Evolutionary conservation across 2,797 vertebrate species (phyloP).

Genomic region (Crenuchus spilurus): DNA sequence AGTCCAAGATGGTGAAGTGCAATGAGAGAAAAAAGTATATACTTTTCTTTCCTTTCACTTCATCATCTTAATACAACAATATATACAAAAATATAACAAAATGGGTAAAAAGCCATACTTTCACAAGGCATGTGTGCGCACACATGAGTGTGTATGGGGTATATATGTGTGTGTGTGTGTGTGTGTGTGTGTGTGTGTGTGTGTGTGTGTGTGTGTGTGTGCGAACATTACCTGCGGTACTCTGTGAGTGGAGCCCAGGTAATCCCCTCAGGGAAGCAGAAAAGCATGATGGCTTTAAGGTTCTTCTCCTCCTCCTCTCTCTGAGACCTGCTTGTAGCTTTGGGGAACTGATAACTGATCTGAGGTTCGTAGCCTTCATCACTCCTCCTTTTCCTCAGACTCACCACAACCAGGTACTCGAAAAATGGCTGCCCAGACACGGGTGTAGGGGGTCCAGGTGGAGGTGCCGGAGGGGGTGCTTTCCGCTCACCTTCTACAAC

Average conservation of each 20-base stretch:
- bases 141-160: no score
- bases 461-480: not conserved
- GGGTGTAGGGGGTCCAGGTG: not conserved
- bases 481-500: conserved; percentile 16
- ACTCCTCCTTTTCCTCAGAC: conserved; percentile 68
- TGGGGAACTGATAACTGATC: conserved; percentile 86
- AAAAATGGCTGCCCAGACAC: conserved; percentile 73
- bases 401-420: conserved; percentile 85
- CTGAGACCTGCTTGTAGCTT: conserved; percentile 80
- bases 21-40: no score
- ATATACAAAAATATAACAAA: no score
- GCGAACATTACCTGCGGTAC: conserved; percentile 72
- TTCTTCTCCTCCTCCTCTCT: conserved; percentile 82
- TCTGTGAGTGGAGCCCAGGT: conserved; percentile 75
- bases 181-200: no score
- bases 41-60: no score
- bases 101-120: no score
- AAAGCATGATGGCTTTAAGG: conserved; percentile 80
- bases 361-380: conserved; percentile 76
- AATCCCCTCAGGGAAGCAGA: conserved; percentile 85
- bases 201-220: not conserved
- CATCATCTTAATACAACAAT: no score
- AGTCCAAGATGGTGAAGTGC: no score
- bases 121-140: no score
- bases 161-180: no score